Percentiles rank a stretch among this genome's conserved stretches.
phyloP scores from a whole-genome alignment of 2,113 vertebrate genomes.

The Strix aluco region DNA sequence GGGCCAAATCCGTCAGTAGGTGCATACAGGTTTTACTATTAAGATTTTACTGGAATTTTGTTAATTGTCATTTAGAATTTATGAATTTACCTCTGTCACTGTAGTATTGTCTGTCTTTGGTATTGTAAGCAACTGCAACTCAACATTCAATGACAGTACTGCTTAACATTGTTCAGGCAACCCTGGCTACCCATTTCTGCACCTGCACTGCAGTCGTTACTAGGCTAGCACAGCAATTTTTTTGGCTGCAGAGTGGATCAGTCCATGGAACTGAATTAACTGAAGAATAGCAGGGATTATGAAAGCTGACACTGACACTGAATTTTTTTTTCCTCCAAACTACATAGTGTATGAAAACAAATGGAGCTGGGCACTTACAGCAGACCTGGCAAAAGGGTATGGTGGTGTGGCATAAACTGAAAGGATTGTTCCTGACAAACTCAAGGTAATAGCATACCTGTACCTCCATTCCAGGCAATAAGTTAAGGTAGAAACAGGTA shows the following conservation, averaged over 20 bases:
- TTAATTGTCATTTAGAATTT: background rate
- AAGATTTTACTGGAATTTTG: background rate
- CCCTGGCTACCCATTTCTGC: background rate
- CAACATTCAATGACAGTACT: background rate
- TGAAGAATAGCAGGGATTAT: background rate
- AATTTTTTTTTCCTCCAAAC: background rate
- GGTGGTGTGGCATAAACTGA: background rate
- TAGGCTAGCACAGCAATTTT: background rate
- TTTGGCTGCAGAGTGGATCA: background rate
- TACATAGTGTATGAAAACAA: background rate
- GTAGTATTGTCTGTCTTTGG: background rate
- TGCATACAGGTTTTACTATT: background rate
- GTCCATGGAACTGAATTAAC: background rate
- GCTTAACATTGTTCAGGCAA: background rate
- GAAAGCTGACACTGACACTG: background rate
- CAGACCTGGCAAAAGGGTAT: background rate
- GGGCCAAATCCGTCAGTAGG: rapidly evolving
- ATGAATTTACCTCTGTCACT: background rate
- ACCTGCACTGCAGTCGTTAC: background rate
- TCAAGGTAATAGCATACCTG: background rate
- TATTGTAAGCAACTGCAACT: background rate
- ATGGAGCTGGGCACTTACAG: background rate
- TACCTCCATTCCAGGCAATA: background rate
- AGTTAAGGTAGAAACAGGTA: background rate
- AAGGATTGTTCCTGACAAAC: background rate